Evolutionary conservation across 1,140 invertebrate genomes (phyloP), one percentile per base, ranked within the genome.

Genomic region (Trissolcus basalis): DNA sequence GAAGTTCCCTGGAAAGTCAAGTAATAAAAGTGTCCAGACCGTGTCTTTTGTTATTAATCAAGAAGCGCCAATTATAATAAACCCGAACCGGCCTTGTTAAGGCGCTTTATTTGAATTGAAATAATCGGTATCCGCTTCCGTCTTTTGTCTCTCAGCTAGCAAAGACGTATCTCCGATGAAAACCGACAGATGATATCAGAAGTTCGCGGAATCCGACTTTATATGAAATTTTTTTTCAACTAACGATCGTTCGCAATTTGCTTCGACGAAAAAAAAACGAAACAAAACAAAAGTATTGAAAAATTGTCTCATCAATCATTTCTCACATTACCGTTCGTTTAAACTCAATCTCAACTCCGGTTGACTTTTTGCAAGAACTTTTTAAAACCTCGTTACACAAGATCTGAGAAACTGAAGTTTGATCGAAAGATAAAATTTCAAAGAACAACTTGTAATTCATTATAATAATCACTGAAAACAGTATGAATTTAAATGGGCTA

Each of bases 61-160:
- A 55, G 12, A 61, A 61, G 3, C 49, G 43, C 45, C 58, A 63
- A 63, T 71, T 51, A 59, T 70, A 56, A 63, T 71, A 55, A 11
- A 63, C 63, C 60, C 39, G 13, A 64, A 59, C 47, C 43, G 69
- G 9, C 69, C 69, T 72, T 64, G 69, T 35, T 56, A 58, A 9
- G 35, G 19, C 36, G 53, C 44, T 0, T 14, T 39, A 35, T 59
- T 72, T 39, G 53, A 58, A 63, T 58, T 48, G 19, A 58, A 72
- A 64, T 63, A 39, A 53, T 19, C 14, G 59, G 68, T 48, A 58
- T 71, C 68, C 69, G 60, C 41, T 59, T 72, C 60, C 60, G 48
- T 14, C 60, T 64, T 63, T 71, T 71, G 68, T 71, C n/a, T 9
- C 32, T n/a, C n/a, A n/a, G n/a, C n/a, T 43, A 13, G 58, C 58